These are phyloP conservation scores for Anticlea derivata DNA, from an alignment of 2,888 invertebrate species.

Conservation along the genomic window DNA sequence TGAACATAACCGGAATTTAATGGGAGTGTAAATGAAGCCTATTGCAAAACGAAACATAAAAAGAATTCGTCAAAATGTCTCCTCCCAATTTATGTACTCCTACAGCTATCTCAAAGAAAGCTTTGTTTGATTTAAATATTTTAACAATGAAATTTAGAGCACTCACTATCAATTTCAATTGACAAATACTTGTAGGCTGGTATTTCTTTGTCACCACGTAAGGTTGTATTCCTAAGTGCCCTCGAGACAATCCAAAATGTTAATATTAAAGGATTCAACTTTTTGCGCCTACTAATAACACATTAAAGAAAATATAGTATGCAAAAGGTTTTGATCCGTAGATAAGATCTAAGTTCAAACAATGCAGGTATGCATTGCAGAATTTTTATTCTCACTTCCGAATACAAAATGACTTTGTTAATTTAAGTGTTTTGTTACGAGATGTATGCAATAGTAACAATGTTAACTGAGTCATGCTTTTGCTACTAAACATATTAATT, in stretches of 20 bases:
- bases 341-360: too few species aligned
- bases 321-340: too few species aligned
- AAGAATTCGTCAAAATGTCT: constrained; percentile 22
- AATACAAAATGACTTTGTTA: constrained; percentile 2
- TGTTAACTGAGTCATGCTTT: neutral
- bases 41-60: constrained; percentile 27
- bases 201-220: neutral
- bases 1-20: too few species aligned
- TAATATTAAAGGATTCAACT: too few species aligned
- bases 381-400: neutral
- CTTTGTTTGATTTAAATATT: constrained; percentile 20
- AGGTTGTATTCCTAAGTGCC: too few species aligned
- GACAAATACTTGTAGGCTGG: neutral
- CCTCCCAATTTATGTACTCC: constrained; percentile 41
- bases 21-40: constrained; percentile 19
- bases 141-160: constrained; percentile 23
- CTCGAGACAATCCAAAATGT: too few species aligned
- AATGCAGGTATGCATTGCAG: neutral
- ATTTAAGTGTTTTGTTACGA: constrained; percentile 1
- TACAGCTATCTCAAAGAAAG: constrained; percentile 28
- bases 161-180: constrained; percentile 4
- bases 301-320: too few species aligned
- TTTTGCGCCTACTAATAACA: too few species aligned
- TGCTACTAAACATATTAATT: neutral
- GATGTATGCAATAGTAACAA: neutral